These are phyloP conservation scores for Oxyruncus cristatus DNA, from an alignment of 2,113 vertebrate species.

Conservation along the genomic window DNA sequence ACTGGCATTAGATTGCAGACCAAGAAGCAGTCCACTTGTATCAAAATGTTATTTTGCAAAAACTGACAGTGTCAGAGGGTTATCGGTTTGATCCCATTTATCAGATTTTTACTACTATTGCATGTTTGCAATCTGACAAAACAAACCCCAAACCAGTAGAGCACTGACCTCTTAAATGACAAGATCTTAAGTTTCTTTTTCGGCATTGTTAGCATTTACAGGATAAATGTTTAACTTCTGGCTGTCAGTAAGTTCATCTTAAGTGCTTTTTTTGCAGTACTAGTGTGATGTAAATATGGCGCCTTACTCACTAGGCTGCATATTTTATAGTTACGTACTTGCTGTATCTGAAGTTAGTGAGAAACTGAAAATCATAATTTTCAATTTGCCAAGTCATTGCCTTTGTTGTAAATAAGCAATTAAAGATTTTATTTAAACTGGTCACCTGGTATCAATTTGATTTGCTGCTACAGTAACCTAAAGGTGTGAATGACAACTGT, in stretches of 20 bases:
- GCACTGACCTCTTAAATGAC: neutral
- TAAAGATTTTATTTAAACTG: conserved; percentile 70
- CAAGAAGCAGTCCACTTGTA: neutral
- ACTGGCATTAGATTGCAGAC: neutral
- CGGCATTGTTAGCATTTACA: neutral
- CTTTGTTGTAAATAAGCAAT: conserved; percentile 69
- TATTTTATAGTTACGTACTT: conserved; percentile 31
- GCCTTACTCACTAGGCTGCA: conserved; percentile 72
- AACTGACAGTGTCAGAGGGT: neutral
- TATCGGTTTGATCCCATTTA: neutral
- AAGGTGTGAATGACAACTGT: neutral
- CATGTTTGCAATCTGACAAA: conserved; percentile 32
- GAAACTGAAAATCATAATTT: conserved; percentile 17
- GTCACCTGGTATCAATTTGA: neutral
- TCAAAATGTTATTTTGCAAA: neutral
- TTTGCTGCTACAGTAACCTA: neutral
- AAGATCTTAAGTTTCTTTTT: neutral
- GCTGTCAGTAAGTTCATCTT: conserved; percentile 22
- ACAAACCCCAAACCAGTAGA: neutral
- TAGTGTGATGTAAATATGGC: conserved; percentile 69
- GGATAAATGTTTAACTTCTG: conserved; percentile 23
- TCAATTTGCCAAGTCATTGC: conserved; percentile 51
- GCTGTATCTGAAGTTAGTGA: conserved; percentile 33
- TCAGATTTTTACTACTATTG: conserved; percentile 8
- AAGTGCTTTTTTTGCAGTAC: conserved; percentile 69